Evolutionary conservation across 2,888 invertebrate genomes (phyloP), one percentile per base, ranked within the genome.

Genomic region (Drosophila mettleri): DNA sequence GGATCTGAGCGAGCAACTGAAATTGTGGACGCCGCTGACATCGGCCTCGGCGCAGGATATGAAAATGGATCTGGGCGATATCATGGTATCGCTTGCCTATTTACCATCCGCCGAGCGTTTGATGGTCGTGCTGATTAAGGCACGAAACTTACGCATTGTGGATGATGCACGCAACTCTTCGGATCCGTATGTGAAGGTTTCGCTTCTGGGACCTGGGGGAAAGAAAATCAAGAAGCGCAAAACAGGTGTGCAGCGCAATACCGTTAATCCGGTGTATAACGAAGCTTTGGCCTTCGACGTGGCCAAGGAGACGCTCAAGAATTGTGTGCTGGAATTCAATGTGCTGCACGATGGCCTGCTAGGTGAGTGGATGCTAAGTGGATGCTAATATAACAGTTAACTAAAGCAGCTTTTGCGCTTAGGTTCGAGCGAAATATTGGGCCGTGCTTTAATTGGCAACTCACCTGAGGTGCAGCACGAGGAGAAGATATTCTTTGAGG

Each of bases 121-220:
- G 20, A 98, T 97, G 0, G 95, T 98, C 22, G 98, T 97, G 0
- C 95, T 98, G 43, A 97, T 98, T 79, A 98, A 98, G 92, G 98
- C 97, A 1, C 94, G 98, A 74, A 97, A 98, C 90, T 93, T 98
- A 18, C 96, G 97, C 90, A 97, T 98, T 31, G 98, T 98, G 95
- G 98, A 98, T 90, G 97, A 98, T 85, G 97, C 97, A 36, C 91
- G 93, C 49, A 98, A 98, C 78, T 96, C 97, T 31, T 98, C 93
- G 96, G 98, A 98, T 94, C 98, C 98, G 0, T 98, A 98, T 92
- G 97, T 98, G 60, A 98, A 98, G 93, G 96, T 98, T 27, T 96
- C 97, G 83, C 93, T 98, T 61, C 94, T 98, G 80, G 96, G 96
- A 88, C 96, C 97, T 91, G 96, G 96, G 3, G 97, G 97, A 9